Conservation (phyloP, 2,888 invertebrate genomes). For the Matsumyia berberina region DNA sequence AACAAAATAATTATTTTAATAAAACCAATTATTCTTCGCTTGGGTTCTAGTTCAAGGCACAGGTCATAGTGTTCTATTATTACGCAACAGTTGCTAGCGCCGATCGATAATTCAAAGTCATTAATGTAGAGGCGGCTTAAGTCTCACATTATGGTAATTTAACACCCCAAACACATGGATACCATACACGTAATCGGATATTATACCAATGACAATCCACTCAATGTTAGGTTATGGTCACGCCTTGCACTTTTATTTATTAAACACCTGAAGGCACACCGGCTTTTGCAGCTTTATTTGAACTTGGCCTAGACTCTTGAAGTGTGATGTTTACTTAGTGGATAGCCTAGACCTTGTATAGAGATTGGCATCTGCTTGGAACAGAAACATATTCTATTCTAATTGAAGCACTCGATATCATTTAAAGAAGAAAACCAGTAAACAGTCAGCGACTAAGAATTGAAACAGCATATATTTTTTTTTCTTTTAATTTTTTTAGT, state of each 20-base stretch:
- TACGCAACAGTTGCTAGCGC: not conserved
- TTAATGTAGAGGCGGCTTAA: conserved; percentile 1
- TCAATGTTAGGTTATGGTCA: conserved; percentile 56
- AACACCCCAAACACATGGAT: not conserved
- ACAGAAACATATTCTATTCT: conserved; percentile 13
- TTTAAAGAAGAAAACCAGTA: not conserved
- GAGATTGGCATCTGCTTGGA: conserved; percentile 28
- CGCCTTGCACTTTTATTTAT: conserved; percentile 37
- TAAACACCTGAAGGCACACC: conserved; percentile 8
- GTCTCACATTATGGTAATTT: too few species aligned
- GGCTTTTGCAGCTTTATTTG: conserved; percentile 12
- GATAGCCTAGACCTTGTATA: conserved; percentile 31
- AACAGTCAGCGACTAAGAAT: conserved; percentile 21
- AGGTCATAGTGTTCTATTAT: not conserved
- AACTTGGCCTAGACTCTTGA: conserved; percentile 48
- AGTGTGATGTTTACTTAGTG: conserved; percentile 3
- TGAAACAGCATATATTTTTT: not conserved
- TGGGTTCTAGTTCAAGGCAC: conserved; percentile 51
- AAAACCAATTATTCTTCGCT: conserved; percentile 11
- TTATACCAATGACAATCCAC: conserved; percentile 23
- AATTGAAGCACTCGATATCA: conserved; percentile 4
- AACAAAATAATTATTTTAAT: conserved; percentile 3
- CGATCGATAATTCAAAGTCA: conserved; percentile 33
- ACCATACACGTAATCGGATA: conserved; percentile 18
- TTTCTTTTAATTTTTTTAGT: too few species aligned